Percentiles rank a stretch among this genome's conserved stretches.
Conservation (phyloP, 2,888 invertebrate genomes). For the Camponotus fellah region DNA sequence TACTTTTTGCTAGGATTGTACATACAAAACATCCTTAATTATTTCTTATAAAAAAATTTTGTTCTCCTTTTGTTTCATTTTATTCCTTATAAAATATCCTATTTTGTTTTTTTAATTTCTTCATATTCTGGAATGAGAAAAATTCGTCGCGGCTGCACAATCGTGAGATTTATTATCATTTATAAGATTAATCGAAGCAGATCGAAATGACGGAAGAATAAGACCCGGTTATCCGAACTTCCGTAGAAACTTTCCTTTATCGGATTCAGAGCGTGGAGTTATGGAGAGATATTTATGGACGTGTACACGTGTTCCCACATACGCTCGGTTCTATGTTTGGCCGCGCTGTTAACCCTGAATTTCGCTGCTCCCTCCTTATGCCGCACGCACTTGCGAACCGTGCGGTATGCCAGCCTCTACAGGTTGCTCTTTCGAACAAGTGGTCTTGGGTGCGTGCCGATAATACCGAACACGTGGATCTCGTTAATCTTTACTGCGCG, state of each 20-base stretch:
- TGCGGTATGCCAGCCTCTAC: conserved; percentile 76
- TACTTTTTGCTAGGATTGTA: too few species aligned
- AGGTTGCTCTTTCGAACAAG: conserved; percentile 78
- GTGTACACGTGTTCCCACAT: conserved; percentile 73
- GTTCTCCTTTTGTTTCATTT: background rate
- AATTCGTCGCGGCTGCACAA: background rate
- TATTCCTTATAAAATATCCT: background rate
- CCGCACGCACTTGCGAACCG: conserved; percentile 68
- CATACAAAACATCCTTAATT: too few species aligned
- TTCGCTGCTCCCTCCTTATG: conserved; percentile 64
- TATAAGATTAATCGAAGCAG: conserved; percentile 4
- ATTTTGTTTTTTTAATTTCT: background rate
- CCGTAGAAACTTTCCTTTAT: conserved; percentile 59
- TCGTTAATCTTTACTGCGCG: conserved; percentile 67
- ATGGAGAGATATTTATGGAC: conserved; percentile 72
- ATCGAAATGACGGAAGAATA: conserved; percentile 19
- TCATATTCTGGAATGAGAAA: background rate
- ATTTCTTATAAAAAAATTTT: background rate
- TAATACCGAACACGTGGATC: conserved; percentile 73
- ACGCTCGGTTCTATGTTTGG: conserved; percentile 76
- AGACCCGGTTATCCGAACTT: conserved; percentile 42
- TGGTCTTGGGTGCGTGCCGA: conserved; percentile 77
- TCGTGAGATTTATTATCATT: background rate
- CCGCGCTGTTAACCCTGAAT: conserved; percentile 74
- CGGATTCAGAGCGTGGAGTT: conserved; percentile 59